Conservation (phyloP, 2,797 vertebrate species). For the Pipistrellus nathusii region DNA sequence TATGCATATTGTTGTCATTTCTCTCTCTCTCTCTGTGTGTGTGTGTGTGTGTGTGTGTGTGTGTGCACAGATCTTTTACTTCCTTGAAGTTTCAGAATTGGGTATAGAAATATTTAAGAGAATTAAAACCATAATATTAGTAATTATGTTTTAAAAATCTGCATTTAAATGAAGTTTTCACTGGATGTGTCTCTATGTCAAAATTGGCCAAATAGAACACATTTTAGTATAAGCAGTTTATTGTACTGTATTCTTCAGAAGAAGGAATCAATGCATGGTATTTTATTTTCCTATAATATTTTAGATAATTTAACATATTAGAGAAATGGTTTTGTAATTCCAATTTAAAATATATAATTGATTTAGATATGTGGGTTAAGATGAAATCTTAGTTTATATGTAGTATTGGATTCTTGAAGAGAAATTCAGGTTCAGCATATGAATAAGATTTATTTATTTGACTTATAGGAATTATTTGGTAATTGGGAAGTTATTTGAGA, state of each 20-base stretch:
- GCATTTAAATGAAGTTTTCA: not conserved
- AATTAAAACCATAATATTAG: not conserved
- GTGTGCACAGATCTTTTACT: not conserved
- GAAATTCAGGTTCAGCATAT: not conserved
- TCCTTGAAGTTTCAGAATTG: not conserved
- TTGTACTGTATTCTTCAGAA: not conserved
- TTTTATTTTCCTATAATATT: not conserved
- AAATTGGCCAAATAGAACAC: not conserved
- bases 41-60: not conserved
- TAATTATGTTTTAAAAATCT: constrained; percentile 2
- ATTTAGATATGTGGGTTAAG: constrained; percentile 3
- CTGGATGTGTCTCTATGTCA: not conserved
- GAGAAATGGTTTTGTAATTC: not conserved
- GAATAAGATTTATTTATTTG: not conserved
- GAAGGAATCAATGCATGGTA: not conserved
- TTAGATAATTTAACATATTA: not conserved
- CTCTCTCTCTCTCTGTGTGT: too few relatives aligned
- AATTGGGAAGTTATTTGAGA: not conserved
- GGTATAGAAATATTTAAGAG: not conserved
- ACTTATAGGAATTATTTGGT: not conserved
- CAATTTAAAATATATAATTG: not conserved
- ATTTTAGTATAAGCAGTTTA: not conserved
- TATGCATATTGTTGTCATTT: not conserved
- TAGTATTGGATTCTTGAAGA: not conserved
- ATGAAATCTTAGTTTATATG: not conserved